Conservation (phyloP, 2,888 invertebrate genomes). For the Biston stratarius region DNA sequence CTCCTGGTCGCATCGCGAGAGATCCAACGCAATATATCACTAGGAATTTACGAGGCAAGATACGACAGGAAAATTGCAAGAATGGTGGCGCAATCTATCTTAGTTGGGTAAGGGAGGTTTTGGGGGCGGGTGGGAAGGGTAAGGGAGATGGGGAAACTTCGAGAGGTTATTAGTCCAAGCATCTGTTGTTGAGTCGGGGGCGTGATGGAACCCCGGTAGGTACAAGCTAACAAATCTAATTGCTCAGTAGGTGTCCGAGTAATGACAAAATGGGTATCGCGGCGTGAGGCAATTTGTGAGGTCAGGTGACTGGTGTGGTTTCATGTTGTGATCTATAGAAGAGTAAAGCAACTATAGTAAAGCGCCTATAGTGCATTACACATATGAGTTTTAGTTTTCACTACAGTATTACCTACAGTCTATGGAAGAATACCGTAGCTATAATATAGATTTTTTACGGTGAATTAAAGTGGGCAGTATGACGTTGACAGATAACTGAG, state of each 20-base stretch:
- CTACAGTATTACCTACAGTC: background rate
- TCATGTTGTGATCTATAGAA: conserved; percentile 30
- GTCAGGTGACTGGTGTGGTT: conserved; percentile 69
- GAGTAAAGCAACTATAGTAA: background rate
- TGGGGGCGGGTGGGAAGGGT: conserved; percentile 75
- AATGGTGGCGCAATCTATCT: conserved; percentile 97
- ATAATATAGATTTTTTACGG: too few species aligned
- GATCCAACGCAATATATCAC: conserved; percentile 92
- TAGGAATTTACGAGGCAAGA: conserved; percentile 94
- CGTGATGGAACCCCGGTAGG: conserved; percentile 84
- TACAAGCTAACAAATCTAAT: conserved; percentile 87
- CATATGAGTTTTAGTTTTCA: too few species aligned
- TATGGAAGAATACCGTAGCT: too few species aligned
- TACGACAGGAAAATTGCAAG: conserved; percentile 98
- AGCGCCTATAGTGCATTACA: background rate
- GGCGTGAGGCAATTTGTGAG: conserved; percentile 73
- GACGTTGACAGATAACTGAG: too few species aligned
- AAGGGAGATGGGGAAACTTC: conserved; percentile 81
- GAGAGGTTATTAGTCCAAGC: conserved; percentile 88
- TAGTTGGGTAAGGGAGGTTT: conserved; percentile 88
- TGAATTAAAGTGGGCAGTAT: too few species aligned
- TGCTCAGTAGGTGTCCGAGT: conserved; percentile 84
- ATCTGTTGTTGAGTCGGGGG: conserved; percentile 87
- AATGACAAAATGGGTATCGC: conserved; percentile 81
- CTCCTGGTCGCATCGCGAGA: conserved; percentile 86